Percentiles rank a stretch among this genome's conserved stretches.
phyloP scores from a whole-genome alignment of 2,888 invertebrate species.

The Dilophus febrilis region DNA sequence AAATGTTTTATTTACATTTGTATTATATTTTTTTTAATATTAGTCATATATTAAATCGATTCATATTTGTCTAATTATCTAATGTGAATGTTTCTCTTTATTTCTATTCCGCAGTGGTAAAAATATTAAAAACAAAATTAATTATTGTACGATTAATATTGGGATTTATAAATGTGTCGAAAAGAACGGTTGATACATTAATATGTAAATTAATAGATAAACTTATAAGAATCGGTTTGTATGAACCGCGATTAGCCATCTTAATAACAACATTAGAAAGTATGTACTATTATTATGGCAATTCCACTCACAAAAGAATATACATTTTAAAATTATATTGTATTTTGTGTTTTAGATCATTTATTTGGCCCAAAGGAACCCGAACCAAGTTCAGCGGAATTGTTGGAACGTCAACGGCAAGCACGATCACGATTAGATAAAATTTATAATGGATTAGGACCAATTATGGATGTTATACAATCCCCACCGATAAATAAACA shows the following conservation, averaged over 20 bases:
- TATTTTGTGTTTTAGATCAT: constrained; percentile 18
- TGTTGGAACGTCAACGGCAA: constrained; percentile 21
- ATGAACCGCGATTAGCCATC: constrained; percentile 38
- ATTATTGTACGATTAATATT: constrained; percentile 32
- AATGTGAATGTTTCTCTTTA: constrained; percentile 16
- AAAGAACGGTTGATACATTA: constrained; percentile 31
- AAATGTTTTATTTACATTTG: constrained; percentile 33
- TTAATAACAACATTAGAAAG: constrained; percentile 41
- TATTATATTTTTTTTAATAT: too few relatives aligned
- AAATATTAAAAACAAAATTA: constrained; percentile 34
- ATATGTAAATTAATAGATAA: constrained; percentile 28
- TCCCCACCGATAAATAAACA: constrained; percentile 44
- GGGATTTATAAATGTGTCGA: constrained; percentile 31
- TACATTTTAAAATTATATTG: neutral
- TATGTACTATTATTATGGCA: constrained; percentile 18
- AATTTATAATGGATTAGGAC: constrained; percentile 27
- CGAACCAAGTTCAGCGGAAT: constrained; percentile 20
- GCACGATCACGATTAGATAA: constrained; percentile 30
- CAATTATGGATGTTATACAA: constrained; percentile 34
- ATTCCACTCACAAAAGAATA: too few relatives aligned
- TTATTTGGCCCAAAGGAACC: constrained; percentile 22
- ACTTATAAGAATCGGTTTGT: constrained; percentile 28
- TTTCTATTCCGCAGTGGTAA: too few relatives aligned
- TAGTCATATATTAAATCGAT: too few relatives aligned
- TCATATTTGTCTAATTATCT: neutral